Percentiles rank a stretch among this genome's conserved stretches.
Conservation (phyloP, 1,140 invertebrate species). For the Linepithema humile region DNA sequence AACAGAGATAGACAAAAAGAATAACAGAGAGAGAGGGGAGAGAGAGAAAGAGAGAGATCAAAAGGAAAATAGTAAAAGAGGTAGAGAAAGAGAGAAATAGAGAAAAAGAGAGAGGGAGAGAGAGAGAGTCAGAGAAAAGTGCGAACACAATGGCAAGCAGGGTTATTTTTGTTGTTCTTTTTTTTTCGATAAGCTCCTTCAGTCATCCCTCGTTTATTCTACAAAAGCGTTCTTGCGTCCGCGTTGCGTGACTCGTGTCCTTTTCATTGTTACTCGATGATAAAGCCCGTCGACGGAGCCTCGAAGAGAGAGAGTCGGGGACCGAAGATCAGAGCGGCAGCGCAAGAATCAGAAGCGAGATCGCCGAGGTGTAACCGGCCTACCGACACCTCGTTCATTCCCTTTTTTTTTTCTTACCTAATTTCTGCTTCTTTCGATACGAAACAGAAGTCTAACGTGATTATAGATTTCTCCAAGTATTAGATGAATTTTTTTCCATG, state of each 20-base stretch:
- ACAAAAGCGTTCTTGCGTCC: constrained; percentile 63
- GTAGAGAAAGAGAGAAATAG: constrained; percentile 59
- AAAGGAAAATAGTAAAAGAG: constrained; percentile 48
- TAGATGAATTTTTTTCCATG: neutral
- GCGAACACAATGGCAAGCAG: constrained; percentile 79
- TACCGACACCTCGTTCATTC: constrained; percentile 26
- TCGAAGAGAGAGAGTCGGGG: constrained; percentile 83
- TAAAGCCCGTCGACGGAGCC: constrained; percentile 78
- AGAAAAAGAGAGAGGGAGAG: constrained; percentile 57
- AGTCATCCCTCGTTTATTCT: constrained; percentile 70
- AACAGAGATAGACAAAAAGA: constrained; percentile 48
- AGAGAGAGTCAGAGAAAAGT: constrained; percentile 66
- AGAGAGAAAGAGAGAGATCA: constrained; percentile 37
- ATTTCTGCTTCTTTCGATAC: neutral
- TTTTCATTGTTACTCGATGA: constrained; percentile 66
- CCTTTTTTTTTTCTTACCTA: neutral
- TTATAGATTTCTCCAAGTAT: neutral
- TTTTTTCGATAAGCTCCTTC: constrained; percentile 75
- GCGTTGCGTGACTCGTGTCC: constrained; percentile 73
- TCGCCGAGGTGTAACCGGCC: constrained; percentile 34
- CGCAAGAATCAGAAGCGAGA: constrained; percentile 78
- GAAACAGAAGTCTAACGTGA: neutral
- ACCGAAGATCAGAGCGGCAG: constrained; percentile 83
- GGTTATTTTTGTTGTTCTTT: constrained; percentile 75
- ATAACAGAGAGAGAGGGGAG: constrained; percentile 38